Base-by-base conservation (phyloP, 2,797 vertebrate species). In the Lepilemur ruficaudatus region DNA sequence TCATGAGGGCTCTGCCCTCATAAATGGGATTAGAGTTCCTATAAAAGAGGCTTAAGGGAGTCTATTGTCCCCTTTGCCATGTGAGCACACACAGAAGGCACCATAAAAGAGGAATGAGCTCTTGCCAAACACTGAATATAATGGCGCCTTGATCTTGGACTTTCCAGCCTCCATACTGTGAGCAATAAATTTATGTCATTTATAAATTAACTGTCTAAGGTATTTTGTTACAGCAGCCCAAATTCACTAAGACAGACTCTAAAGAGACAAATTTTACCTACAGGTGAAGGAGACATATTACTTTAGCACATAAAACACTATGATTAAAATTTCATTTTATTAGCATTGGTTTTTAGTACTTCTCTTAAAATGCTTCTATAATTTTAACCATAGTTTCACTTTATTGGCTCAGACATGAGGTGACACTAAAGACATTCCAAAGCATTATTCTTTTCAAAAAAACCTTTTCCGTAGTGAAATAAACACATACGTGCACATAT, bases 241-340 rank as follows among this genome's bases (percentile, higher is more conserved):
- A 81, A 79, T 20, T 10, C 9, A 90, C 28, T 35, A 90, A 70
- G 28, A 72, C 48, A 61, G 25, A 73, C 48, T 76, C 61, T 93
- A 57, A 70, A 89, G 92, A 63, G 78, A 78, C 63, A 80, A 57
- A 69, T 73, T 72, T 48, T 82, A 86, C 28, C 52, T 75, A 57
- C 4, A 85, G 57, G 32, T 78, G 20, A 84, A 87, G 43, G 50
- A 91, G 79, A 89, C 17, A 14, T 32, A 79, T 52, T 82, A 63
- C 23, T 72, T 65, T 90, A 38, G 30, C 25, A 75, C 22, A 2
- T 63, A 79, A 94, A 86, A 88, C 23, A 70, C 63, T 61, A 20
- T 43, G 57, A 61, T 41, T 12, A 43, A 92, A 95, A 76, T 50
- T 65, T 95, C 52, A 61, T 90, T 92, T 86, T 79, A 82, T 89